Base-by-base conservation (phyloP, 37 sponge, comb jelly and placozoan genomes). In the Haliclona indistincta region DNA sequence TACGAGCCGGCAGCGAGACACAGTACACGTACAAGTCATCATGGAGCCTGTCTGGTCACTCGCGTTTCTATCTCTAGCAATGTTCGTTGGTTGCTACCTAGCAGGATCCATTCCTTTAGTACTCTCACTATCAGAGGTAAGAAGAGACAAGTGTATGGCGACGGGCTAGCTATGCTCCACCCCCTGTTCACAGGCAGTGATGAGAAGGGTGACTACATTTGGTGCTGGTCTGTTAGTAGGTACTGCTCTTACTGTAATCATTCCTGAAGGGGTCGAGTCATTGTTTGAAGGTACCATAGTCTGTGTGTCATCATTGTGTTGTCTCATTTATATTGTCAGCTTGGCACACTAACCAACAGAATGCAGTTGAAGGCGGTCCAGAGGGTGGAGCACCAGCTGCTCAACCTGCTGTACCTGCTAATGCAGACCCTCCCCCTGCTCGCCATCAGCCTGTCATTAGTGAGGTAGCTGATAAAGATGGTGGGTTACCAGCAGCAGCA, bases 151-250 rank as follows among this genome's bases (percentile, higher is more conserved):
- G 2, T 7, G 25, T 62, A 30, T 75, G 42, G 2, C 38, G 4
- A 23, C 13, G 20, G 53, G n/a, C 38, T n/a, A 3, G 20, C 23
- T 34, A 33, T 75, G 8, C 39, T 32, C 43, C 42, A 25, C 28
- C 43, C 32, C n/a, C 43, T 42, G 4, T 55, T 69, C 64, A 56
- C 78, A 95, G 96, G 81, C 61, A 30, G 62, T 78, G 2, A 81
- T 96, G 23, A 84, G 86, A 40, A 75, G 73, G 52, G 88, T 87
- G 43, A 91, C 96, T 2, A 68, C 88, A 20, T 81, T 95, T 64
- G 96, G 99, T 23, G 99, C 99, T 37, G 99, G 99, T 5, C 86
- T 98, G 38, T 77, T 98, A 30, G 86, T 98, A 40, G 99, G 99
- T 0, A 96, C 99, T 32, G 99, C 99, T 29, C 87, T 98, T 4